Percentiles rank a stretch among this genome's conserved stretches.
Evolutionary conservation across 2,888 invertebrate genomes (phyloP).

Genomic region (Stictocephala bisonia): DNA sequence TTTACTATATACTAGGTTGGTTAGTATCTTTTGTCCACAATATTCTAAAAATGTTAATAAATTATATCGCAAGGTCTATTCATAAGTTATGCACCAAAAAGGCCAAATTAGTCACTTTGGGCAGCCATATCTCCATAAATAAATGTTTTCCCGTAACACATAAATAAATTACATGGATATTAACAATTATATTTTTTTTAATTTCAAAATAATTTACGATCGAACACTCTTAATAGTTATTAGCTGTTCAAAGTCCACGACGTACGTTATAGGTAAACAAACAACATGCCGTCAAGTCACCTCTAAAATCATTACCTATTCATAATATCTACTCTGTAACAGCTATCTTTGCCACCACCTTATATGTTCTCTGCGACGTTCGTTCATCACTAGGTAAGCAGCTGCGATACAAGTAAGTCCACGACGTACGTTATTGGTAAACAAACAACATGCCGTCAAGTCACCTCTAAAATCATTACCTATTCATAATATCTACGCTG

Average conservation of each 20-base stretch:
- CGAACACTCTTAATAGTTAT: background rate
- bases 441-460: background rate
- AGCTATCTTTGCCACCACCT: background rate
- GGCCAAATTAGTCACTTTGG: too few relatives aligned
- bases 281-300: background rate
- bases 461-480: background rate
- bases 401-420: background rate
- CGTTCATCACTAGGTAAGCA: background rate
- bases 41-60: too few relatives aligned
- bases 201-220: too few relatives aligned
- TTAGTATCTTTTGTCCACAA: too few relatives aligned
- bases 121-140: too few relatives aligned
- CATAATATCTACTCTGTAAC: background rate
- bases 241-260: conserved; percentile 1
- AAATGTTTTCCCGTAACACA: too few relatives aligned
- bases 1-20: too few relatives aligned
- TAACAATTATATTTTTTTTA: too few relatives aligned
- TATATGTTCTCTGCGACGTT: background rate
- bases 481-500: background rate
- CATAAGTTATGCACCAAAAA: too few relatives aligned
- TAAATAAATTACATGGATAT: too few relatives aligned
- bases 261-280: background rate
- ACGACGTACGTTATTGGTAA: background rate
- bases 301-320: background rate
- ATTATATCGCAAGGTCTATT: too few relatives aligned